Percentiles rank a stretch among this genome's conserved stretches.
Evolutionary conservation across 2,888 invertebrate genomes (phyloP).

Genomic region (Mesorhabditis sp.): DNA sequence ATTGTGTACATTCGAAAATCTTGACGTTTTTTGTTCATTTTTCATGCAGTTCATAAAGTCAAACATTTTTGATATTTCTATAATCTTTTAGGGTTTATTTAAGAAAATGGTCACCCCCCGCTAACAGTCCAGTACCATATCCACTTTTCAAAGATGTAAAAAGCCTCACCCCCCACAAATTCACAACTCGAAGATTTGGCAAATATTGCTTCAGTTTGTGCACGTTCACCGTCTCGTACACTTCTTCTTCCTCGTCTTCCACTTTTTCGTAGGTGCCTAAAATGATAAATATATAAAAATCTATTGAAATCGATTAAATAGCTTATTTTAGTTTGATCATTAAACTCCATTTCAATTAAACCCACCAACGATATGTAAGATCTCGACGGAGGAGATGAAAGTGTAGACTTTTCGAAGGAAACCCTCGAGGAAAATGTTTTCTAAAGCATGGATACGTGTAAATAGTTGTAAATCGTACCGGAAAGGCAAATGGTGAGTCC

Average conservation of each 20-base stretch:
- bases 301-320: not conserved
- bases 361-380: slow-evolving; percentile 87
- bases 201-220: slow-evolving; percentile 96
- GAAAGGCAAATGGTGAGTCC: slow-evolving; percentile 91
- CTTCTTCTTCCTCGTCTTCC: slow-evolving; percentile 97
- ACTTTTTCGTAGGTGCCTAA: slow-evolving; percentile 91
- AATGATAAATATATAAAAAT: slow-evolving; percentile 14
- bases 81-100: too few relatives aligned
- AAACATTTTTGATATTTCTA: too few relatives aligned
- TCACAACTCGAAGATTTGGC: slow-evolving; percentile 92
- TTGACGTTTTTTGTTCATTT: not conserved
- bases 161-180: slow-evolving; percentile 87
- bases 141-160: not conserved
- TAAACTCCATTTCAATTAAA: not conserved
- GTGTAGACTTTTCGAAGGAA: slow-evolving; percentile 99
- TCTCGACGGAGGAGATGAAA: slow-evolving; percentile 94
- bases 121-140: too few relatives aligned
- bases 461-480: not conserved
- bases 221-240: slow-evolving; percentile 97
- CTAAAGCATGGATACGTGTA: slow-evolving; percentile 64
- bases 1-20: not conserved
- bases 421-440: slow-evolving; percentile 99
- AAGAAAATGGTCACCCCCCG: too few relatives aligned
- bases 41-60: too few relatives aligned
- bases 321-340: not conserved